Percentiles rank a stretch among this genome's conserved stretches.
These are phyloP conservation scores for Neostethus bicornis DNA, from an alignment of 2,797 vertebrate species.

Conservation along the genomic window DNA sequence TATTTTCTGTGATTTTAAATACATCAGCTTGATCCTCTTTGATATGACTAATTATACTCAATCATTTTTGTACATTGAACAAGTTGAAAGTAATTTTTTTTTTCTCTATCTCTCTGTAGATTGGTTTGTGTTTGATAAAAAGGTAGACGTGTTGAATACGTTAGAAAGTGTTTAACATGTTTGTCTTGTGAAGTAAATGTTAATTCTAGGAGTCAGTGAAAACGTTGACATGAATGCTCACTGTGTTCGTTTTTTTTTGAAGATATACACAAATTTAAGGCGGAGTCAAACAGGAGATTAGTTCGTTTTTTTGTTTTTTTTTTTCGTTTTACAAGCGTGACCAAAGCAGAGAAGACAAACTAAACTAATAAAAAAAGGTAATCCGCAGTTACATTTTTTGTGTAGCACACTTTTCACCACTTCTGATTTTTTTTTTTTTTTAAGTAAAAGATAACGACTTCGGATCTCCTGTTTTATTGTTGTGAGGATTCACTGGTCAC, in stretches of 20 bases:
- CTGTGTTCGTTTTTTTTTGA: conserved; percentile 73
- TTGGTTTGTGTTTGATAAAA: conserved; percentile 72
- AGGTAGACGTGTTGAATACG: conserved; percentile 71
- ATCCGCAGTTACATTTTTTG: conserved; percentile 77
- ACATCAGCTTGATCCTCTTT: conserved; percentile 66
- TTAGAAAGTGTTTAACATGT: conserved; percentile 73
- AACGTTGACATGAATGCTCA: conserved; percentile 65
- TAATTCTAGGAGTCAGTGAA: conserved; percentile 71
- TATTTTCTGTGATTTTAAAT: conserved; percentile 72
- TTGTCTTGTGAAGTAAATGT: conserved; percentile 80
- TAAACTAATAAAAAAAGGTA: conserved; percentile 55
- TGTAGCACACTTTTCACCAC: conserved; percentile 70
- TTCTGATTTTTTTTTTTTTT: conserved; percentile 74
- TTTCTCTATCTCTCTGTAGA: conserved; percentile 52
- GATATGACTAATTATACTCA: conserved; percentile 74
- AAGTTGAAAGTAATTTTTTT: conserved; percentile 57
- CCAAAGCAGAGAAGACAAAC: conserved; percentile 71
- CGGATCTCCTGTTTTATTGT: conserved; percentile 72
- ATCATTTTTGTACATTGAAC: conserved; percentile 74
- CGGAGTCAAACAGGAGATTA: conserved; percentile 18
- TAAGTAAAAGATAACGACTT: conserved; percentile 75
- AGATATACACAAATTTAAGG: conserved; percentile 34
- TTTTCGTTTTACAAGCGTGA: conserved; percentile 71
- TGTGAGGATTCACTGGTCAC: conserved; percentile 75
- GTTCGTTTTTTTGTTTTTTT: conserved; percentile 35